Conservation (phyloP, 2,113 vertebrate species). For the Mormoops blainvillei region DNA sequence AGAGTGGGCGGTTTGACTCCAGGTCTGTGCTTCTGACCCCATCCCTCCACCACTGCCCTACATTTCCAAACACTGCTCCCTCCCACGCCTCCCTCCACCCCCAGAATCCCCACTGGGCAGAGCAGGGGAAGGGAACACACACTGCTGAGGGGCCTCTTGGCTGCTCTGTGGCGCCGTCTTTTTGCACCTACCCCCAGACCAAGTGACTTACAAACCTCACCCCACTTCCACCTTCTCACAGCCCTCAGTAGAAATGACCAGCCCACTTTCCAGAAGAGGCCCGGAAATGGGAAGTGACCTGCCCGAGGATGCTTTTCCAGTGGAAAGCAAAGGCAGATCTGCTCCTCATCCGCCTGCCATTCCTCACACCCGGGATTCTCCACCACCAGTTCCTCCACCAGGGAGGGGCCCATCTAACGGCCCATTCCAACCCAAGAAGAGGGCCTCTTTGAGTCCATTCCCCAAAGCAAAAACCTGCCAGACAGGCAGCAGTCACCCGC, state of each 20-base stretch:
- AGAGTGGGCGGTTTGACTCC: not conserved
- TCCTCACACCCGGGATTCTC: not conserved
- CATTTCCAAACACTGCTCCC: not conserved
- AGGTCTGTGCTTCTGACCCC: not conserved
- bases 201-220: not conserved
- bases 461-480: not conserved
- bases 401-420: not conserved
- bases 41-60: not conserved
- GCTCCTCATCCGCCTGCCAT: accelerated
- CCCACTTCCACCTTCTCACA: not conserved
- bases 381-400: accelerated
- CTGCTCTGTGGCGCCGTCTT: not conserved
- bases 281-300: not conserved
- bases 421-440: accelerated
- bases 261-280: not conserved
- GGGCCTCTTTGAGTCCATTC: not conserved
- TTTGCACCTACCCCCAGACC: not conserved
- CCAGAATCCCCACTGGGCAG: not conserved
- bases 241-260: not conserved
- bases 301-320: not conserved
- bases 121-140: not conserved
- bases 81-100: no score
- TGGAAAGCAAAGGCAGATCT: not conserved
- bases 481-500: accelerated
- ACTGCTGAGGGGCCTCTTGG: not conserved